These are phyloP conservation scores for Mustela lutreola DNA, from an alignment of 2,113 vertebrate species.

Conservation along the genomic window DNA sequence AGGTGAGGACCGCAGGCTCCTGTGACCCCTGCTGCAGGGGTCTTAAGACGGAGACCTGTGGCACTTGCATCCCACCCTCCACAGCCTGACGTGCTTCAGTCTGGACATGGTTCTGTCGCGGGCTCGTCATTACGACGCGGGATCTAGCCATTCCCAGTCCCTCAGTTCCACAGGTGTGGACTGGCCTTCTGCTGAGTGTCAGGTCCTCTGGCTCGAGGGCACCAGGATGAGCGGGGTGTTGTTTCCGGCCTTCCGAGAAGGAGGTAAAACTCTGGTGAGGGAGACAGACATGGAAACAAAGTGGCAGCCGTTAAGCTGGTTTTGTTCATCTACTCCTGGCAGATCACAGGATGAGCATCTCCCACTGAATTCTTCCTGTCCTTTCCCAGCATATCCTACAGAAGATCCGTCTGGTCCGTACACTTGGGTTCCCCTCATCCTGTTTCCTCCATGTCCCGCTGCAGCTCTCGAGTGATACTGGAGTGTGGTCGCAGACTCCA, in stretches of 20 bases:
- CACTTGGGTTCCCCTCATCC: not conserved
- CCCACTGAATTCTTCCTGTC: not conserved
- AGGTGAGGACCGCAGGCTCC: not conserved
- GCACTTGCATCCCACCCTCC: not conserved
- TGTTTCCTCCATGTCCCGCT: not conserved
- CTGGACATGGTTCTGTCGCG: not conserved
- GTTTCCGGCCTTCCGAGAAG: not conserved
- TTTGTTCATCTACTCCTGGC: not conserved
- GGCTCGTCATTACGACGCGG: not conserved
- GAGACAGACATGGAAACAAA: not conserved
- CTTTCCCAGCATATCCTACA: not conserved
- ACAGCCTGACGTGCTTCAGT: not conserved
- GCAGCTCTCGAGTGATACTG: not conserved
- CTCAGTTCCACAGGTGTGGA: not conserved
- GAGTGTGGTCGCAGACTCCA: not conserved
- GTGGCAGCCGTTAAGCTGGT: not conserved
- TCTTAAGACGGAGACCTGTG: not conserved
- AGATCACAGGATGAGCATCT: not conserved
- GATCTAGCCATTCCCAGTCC: not conserved
- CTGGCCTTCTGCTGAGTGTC: not conserved
- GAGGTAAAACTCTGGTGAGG: not conserved
- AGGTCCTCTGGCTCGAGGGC: not conserved
- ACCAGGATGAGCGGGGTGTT: not conserved
- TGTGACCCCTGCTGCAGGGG: not conserved
- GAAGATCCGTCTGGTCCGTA: not conserved